Evolutionary conservation across 23 tunicate species (phyloP), one percentile per base, ranked within the genome.

Genomic region (Pegea sp.): DNA sequence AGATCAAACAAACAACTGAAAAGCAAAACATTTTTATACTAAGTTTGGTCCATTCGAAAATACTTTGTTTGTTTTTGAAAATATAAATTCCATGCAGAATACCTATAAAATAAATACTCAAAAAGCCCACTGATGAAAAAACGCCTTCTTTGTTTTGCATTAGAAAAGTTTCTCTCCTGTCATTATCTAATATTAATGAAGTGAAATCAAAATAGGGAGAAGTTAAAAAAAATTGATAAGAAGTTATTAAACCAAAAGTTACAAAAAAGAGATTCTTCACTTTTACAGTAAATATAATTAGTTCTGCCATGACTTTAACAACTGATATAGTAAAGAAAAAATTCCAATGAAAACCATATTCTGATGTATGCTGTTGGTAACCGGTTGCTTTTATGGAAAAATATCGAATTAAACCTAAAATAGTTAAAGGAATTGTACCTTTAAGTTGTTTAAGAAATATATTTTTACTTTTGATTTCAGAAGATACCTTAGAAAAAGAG

Each of bases 281-380:
- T 22, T 26, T 54, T 23, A 65, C 50, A 28, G 66, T 53, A 30
- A 59, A 59, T 26, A 65, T 33, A 18, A 67, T 23, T 24, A 62
- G 7, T 26, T 57, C 24, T 16, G 88, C 46, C 23, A 63, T 22
- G 2, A 65, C 52, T 64, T 68, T 72, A n/a, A 84, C 95, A n/a
- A 51, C 21, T 7, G 84, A 81, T 24, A 84, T 57, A 33, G 95
- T 73, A 28, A 84, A 71, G 42, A 84, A 84, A 58, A 84, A 84
- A 52, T 84, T 84, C 95, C 95, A 84, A 38, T 84, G 76, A n/a
- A 84, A 65, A n/a, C 95, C 95, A 68, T 84, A 84, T 42, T 84
- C 95, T 0, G 95, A 51, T 4, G 74, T 67, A 74, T 84, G 95
- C 48, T 67, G 69, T 4, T 84, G 73, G 58, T 84, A 84, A 4